Conservation (phyloP, 2,888 invertebrate genomes). For the Drosophila conformis region DNA sequence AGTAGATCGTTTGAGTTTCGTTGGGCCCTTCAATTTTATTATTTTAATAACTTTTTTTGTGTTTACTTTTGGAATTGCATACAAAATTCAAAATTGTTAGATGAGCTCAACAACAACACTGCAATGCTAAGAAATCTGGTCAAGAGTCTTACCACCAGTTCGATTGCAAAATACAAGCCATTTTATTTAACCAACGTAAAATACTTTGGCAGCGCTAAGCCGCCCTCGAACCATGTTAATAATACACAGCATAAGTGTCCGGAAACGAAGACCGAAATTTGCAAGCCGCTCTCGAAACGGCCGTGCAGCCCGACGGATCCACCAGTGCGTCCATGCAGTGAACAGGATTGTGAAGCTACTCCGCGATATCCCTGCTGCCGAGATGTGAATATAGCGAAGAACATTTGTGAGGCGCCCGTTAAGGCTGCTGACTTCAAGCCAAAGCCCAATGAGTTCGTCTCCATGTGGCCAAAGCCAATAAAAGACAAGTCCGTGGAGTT, state of each 20-base stretch:
- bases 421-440: background rate
- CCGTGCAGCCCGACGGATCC: conserved; percentile 35
- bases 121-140: conserved; percentile 20
- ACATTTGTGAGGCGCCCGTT: background rate
- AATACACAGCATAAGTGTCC: background rate
- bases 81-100: conserved; percentile 12
- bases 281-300: background rate
- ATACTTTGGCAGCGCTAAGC: background rate
- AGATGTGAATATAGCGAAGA: background rate
- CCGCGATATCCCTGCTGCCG: conserved; percentile 15
- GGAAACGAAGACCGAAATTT: background rate
- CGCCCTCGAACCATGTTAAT: background rate
- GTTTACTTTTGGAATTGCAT: conserved; percentile 3
- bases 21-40: background rate
- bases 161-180: background rate
- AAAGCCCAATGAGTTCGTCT: conserved; percentile 10
- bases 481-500: accelerated
- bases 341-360: background rate
- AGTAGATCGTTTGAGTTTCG: background rate
- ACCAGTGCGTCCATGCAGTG: conserved; percentile 16
- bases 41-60: background rate
- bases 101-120: background rate
- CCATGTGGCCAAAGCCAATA: conserved; percentile 45
- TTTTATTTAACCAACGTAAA: accelerated
- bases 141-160: background rate